Conservation (phyloP, 1,140 invertebrate genomes). For the Drosophila obscura region DNA sequence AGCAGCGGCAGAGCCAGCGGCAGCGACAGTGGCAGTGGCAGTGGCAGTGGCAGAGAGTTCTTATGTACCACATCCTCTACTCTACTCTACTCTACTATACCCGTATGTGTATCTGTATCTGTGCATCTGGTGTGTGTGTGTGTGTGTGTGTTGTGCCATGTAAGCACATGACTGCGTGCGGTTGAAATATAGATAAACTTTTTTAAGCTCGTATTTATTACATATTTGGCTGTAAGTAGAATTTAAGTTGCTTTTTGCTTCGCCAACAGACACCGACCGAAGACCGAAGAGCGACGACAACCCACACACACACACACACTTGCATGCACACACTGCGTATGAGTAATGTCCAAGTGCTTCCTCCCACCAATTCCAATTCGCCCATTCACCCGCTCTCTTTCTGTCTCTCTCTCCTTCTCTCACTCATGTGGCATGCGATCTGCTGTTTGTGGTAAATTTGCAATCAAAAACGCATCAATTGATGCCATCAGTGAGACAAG, state of each 20-base stretch:
- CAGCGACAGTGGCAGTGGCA: no score
- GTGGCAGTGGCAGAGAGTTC: slow-evolving; percentile 3
- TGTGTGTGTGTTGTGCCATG: slow-evolving; percentile 14
- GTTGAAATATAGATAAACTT: slow-evolving; percentile 82
- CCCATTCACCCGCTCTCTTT: no score
- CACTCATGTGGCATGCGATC: no score
- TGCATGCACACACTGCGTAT: slow-evolving; percentile 55
- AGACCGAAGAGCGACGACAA: background rate
- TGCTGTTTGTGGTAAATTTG: slow-evolving; percentile 76
- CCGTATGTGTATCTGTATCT: slow-evolving; percentile 9
- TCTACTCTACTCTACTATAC: background rate
- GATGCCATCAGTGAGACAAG: slow-evolving; percentile 33
- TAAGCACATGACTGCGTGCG: slow-evolving; percentile 75
- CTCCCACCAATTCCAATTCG: no score
- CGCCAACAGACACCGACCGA: background rate
- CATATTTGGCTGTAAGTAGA: slow-evolving; percentile 82
- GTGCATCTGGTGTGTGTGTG: slow-evolving; percentile 11
- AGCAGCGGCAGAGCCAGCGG: slow-evolving; percentile 10
- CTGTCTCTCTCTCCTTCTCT: no score
- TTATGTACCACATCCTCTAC: slow-evolving; percentile 45
- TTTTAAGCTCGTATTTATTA: slow-evolving; percentile 82
- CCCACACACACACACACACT: slow-evolving; percentile 1
- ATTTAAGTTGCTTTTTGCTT: slow-evolving; percentile 79
- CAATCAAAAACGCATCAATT: slow-evolving; percentile 82
- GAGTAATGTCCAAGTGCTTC: slow-evolving; percentile 55